These are phyloP conservation scores for Drosophila buzzatii DNA, from an alignment of 2,888 invertebrate species.

Conservation along the genomic window DNA sequence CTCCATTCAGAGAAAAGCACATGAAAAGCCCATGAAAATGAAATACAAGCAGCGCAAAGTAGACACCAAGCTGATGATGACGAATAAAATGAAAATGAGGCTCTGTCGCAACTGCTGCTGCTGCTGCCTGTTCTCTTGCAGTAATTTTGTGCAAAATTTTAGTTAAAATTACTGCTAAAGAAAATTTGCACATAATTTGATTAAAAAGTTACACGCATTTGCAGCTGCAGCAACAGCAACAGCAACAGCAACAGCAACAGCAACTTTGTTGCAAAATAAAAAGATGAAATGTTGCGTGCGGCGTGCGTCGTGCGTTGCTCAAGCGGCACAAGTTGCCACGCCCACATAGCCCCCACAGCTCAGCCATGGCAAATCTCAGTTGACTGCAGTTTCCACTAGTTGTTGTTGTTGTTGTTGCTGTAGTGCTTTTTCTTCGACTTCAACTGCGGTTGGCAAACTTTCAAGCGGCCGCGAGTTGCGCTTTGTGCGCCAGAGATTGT, in stretches of 20 bases:
- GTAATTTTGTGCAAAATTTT: slow-evolving; percentile 72
- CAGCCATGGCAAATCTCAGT: slow-evolving; percentile 37
- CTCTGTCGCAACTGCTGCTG: slow-evolving; percentile 9
- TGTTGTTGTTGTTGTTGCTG: slow-evolving; percentile 10
- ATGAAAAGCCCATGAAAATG: slow-evolving; percentile 58
- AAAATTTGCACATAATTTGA: slow-evolving; percentile 81
- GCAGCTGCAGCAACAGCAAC: slow-evolving; percentile 43
- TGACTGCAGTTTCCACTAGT: slow-evolving; percentile 48
- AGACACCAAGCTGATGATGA: slow-evolving; percentile 48
- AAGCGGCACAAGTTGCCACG: slow-evolving; percentile 18
- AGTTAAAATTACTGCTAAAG: slow-evolving; percentile 81
- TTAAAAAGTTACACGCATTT: slow-evolving; percentile 82
- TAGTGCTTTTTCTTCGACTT: slow-evolving; percentile 32
- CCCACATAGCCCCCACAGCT: background rate
- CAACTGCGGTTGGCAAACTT: slow-evolving; percentile 57
- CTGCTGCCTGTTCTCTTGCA: slow-evolving; percentile 24
- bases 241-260: slow-evolving; percentile 7
- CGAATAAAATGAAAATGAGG: slow-evolving; percentile 24
- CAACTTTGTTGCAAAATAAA: slow-evolving; percentile 55
- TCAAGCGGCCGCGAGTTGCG: slow-evolving; percentile 25
- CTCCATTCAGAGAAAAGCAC: slow-evolving; percentile 25
- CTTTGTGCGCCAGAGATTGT: slow-evolving; percentile 6
- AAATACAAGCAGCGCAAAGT: slow-evolving; percentile 66
- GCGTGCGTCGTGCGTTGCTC: slow-evolving; percentile 21
- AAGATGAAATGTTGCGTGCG: slow-evolving; percentile 40